Conservation (phyloP, 35 echinoderm and acorn worm species). For the Apostichopus californicus region DNA sequence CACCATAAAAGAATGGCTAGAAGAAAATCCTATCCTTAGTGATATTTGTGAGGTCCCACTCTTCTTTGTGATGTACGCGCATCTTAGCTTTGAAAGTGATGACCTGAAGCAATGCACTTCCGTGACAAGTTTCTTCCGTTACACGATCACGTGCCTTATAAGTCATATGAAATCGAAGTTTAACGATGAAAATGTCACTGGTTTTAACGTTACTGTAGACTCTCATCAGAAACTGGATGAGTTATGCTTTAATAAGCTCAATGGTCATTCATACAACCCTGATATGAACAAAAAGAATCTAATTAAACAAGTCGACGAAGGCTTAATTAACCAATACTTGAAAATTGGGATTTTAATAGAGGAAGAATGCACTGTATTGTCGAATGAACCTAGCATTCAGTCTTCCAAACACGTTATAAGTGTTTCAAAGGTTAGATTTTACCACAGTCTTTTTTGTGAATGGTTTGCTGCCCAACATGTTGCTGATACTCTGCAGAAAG, state of each 20-base stretch:
- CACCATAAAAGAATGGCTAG: not conserved
- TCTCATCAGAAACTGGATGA: not conserved
- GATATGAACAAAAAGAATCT: not conserved
- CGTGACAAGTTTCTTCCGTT: conserved; percentile 5
- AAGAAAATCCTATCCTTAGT: not conserved
- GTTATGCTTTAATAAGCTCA: not conserved
- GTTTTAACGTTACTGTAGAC: not conserved
- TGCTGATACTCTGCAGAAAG: not conserved
- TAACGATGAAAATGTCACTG: not conserved
- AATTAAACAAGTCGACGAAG: not conserved
- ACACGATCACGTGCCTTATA: not conserved
- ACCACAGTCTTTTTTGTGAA: conserved; percentile 23
- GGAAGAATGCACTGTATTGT: not conserved
- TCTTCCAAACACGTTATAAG: not conserved
- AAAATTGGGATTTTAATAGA: not conserved
- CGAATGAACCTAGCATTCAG: not conserved
- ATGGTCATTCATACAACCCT: not conserved
- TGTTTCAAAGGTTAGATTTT: not conserved
- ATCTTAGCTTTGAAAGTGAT: not conserved
- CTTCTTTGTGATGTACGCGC: too few relatives aligned
- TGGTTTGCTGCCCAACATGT: not conserved
- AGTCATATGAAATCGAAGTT: not conserved
- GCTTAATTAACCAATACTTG: not conserved
- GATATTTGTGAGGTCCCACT: conserved; percentile 14
- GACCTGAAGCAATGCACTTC: not conserved